A percentile compares a stretch with the other conserved stretches of the same genome.
phyloP scores from a whole-genome alignment of 1,140 invertebrate genomes.

The Eueides isabella region DNA sequence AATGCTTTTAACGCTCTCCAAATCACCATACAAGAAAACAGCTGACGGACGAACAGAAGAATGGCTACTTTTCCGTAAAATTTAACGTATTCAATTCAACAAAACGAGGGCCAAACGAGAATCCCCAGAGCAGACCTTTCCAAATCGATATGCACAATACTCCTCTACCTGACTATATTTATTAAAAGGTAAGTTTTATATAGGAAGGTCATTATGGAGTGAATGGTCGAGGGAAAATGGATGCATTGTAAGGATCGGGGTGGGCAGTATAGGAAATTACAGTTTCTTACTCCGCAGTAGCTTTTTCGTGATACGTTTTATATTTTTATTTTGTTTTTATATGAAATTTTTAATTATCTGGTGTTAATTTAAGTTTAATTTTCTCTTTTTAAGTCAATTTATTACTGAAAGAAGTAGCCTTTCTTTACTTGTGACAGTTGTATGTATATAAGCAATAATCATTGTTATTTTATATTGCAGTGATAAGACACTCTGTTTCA shows the following conservation, averaged over 20 bases:
- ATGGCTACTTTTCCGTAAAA: constrained; percentile 49
- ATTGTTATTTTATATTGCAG: too few species aligned
- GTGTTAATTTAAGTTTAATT: neutral
- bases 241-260: constrained; percentile 52
- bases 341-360: neutral
- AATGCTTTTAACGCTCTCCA: constrained; percentile 25
- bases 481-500: too few species aligned
- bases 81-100: constrained; percentile 47
- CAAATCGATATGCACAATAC: constrained; percentile 58
- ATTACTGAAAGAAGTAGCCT: too few species aligned
- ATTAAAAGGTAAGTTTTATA: constrained; percentile 44
- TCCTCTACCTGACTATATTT: constrained; percentile 52
- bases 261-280: constrained; percentile 47
- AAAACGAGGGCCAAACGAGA: constrained; percentile 55
- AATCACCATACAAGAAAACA: constrained; percentile 44
- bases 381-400: neutral
- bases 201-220: constrained; percentile 55
- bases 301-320: constrained; percentile 34
- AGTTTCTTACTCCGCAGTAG: constrained; percentile 25
- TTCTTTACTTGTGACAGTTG: neutral
- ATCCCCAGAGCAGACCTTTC: constrained; percentile 64
- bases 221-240: constrained; percentile 54
- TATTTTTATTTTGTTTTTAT: constrained; percentile 23
- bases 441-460: too few species aligned
- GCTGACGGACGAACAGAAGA: constrained; percentile 35